Evolutionary conservation across 2,888 invertebrate species (phyloP), one percentile per base, ranked within the genome.

Genomic region (Acrocera orbiculus): DNA sequence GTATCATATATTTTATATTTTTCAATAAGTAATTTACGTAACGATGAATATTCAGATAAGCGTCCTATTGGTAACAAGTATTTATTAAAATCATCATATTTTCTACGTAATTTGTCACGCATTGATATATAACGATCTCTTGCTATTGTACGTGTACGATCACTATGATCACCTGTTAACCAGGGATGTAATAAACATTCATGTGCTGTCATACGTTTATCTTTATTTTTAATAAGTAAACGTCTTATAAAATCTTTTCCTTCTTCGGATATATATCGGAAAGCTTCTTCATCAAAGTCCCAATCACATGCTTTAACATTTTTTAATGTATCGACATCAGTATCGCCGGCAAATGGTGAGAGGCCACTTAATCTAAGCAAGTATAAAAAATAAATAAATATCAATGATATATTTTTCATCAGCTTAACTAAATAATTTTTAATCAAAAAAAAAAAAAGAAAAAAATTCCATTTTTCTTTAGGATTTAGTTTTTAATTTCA

Each of bases 291-390:
- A 54, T 98, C 96, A 63, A 99, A 96, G 69, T 92, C 90, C 96
- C 96, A 96, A 62, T 96, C 93, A 59, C 96, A 95, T 8, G 86
- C 85, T 60, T 92, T 92, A 10, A 99, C 96, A 58, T 98, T 96
- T 65, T 92, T 92, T 44, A 98, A 63, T 0, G 98, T 98, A 49
- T 96, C 95, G 35, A 95, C 81, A 62, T 99, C 96, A 55, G 90
- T 93, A 61, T 95, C 93, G 27, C 98, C 98, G 40, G 95, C 93
- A 62, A 99, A 99, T 46, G 98, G 98, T 34, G 98, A 98, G 30
- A 99, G 66, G 31, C 98, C 98, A 50, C 93, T 93, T 43, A 99
- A 65, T 30, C 89, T 90, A 30, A 35, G 35, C 30, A 25, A 26
- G 17, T 9, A 25, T 51, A 5, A 37, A 20, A 19, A 29, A 36